These are phyloP conservation scores for Colistium nudipinnis DNA, from an alignment of 2,113 vertebrate species.

Conservation along the genomic window DNA sequence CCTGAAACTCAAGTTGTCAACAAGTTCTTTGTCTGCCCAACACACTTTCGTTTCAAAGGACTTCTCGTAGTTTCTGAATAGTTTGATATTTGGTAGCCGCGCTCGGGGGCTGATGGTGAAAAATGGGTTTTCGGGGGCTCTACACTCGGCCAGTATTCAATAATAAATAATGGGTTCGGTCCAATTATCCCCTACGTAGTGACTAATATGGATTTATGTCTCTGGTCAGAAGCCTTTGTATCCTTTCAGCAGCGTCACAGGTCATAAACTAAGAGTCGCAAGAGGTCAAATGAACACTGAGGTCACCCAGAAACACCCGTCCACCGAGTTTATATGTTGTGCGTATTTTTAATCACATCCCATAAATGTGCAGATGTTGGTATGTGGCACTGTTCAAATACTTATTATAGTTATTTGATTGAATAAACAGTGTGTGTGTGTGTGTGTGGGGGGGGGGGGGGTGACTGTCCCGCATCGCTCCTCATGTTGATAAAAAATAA, in stretches of 20 bases:
- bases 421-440: no score
- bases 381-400: neutral
- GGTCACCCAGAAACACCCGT: constrained; percentile 39
- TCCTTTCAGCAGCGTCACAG: constrained; percentile 44
- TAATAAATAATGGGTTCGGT: constrained; percentile 40
- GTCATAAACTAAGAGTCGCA: constrained; percentile 61
- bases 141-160: constrained; percentile 13
- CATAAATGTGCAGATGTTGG: no score
- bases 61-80: neutral
- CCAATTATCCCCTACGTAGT: constrained; percentile 49
- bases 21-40: neutral
- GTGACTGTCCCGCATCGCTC: no score
- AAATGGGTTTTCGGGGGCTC: neutral
- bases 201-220: constrained; percentile 72
- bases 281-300: constrained; percentile 57
- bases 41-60: neutral
- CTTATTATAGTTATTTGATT: no score
- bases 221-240: constrained; percentile 46
- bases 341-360: neutral
- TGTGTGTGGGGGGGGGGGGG: no score
- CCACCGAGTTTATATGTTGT: constrained; percentile 10
- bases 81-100: neutral
- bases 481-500: no score
- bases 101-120: neutral
- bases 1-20: constrained; percentile 40